Percentiles rank a stretch among this genome's conserved stretches.
Evolutionary conservation across 2,888 invertebrate species (phyloP).

Genomic region (Argyresthia albistria): DNA sequence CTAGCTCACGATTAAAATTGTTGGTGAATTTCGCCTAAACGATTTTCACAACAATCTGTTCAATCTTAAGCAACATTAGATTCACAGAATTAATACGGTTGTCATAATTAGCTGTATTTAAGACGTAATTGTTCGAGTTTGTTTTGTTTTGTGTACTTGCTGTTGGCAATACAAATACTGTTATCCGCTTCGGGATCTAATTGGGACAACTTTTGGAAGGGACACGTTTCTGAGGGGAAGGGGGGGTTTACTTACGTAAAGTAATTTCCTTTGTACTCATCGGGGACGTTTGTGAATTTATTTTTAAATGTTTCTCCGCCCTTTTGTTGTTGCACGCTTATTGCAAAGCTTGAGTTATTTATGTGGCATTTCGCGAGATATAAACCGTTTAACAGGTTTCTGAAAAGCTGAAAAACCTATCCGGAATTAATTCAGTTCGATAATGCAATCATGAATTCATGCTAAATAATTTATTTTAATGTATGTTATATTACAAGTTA

Average conservation of each 20-base stretch:
- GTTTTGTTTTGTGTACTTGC: not conserved
- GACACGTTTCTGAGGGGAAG: not conserved
- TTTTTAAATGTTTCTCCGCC: not conserved
- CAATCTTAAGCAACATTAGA: not conserved
- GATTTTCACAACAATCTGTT: too few species aligned
- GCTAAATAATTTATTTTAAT: too few species aligned
- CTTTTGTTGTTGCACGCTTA: not conserved
- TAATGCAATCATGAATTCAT: too few species aligned
- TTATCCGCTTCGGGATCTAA: not conserved
- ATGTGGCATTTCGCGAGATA: too few species aligned
- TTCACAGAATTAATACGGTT: not conserved
- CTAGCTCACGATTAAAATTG: too few species aligned
- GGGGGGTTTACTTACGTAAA: not conserved
- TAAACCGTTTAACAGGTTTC: too few species aligned
- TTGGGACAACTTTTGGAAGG: not conserved
- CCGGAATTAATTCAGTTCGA: too few species aligned
- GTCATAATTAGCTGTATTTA: not conserved
- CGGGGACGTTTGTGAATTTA: not conserved
- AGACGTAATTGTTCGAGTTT: slow-evolving; percentile 1
- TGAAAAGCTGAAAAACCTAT: too few species aligned
- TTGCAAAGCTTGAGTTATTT: too few species aligned
- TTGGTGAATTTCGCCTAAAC: too few species aligned
- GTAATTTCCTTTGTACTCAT: not conserved
- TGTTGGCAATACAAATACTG: not conserved
- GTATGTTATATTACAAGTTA: too few species aligned